phyloP scores from a whole-genome alignment of 92 coral and sea anemone species.

The Porites lobata region DNA sequence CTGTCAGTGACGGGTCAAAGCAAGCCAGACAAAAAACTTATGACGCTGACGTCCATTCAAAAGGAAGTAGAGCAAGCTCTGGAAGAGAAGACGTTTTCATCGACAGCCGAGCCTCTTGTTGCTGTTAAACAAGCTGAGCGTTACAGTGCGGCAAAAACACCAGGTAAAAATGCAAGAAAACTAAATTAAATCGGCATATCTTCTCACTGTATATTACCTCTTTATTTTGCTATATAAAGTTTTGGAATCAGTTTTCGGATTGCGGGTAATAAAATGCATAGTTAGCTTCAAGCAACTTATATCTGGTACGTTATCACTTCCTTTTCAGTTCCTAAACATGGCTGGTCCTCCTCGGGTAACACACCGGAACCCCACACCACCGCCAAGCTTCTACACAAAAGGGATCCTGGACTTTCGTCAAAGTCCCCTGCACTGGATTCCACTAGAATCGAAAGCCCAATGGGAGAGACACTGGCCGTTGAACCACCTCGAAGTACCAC shows the following conservation, averaged over 20 bases:
- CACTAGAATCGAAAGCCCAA: conserved; percentile 60
- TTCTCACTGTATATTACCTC: too few species aligned
- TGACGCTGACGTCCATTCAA: conserved; percentile 21
- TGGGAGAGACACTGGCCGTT: conserved; percentile 55
- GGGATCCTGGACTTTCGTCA: conserved; percentile 59
- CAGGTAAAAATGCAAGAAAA: conserved; percentile 7
- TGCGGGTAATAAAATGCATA: too few species aligned
- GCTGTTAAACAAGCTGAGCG: background rate
- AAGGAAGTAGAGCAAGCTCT: conserved; percentile 22
- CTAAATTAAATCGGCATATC: too few species aligned
- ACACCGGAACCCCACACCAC: conserved; percentile 85
- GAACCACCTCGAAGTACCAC: conserved; percentile 57
- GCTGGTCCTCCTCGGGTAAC: conserved; percentile 79
- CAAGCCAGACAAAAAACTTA: background rate
- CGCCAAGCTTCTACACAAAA: conserved; percentile 80
- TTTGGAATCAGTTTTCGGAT: too few species aligned
- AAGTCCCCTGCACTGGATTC: conserved; percentile 38
- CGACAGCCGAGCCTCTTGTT: background rate
- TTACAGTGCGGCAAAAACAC: conserved; percentile 8
- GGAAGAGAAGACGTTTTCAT: background rate
- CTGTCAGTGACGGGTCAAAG: background rate
- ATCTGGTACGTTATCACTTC: background rate
- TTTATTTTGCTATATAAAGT: too few species aligned
- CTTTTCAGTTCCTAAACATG: conserved; percentile 75
- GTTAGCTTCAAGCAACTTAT: too few species aligned